Base-by-base conservation (phyloP, 1,140 invertebrate genomes). In the Cyrtorhinus lividipennis region DNA sequence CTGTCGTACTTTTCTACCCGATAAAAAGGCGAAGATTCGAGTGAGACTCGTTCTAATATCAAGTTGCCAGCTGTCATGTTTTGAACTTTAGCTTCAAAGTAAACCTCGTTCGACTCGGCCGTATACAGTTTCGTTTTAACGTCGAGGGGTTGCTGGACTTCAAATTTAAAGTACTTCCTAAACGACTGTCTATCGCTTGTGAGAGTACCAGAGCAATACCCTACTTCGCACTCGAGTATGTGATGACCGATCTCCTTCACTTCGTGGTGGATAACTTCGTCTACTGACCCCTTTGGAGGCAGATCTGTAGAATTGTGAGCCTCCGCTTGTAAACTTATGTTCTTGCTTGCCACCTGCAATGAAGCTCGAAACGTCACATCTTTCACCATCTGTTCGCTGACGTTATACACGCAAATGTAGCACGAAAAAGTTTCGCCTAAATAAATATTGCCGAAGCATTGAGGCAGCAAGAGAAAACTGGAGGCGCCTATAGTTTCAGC, bases 91-190 rank as follows among this genome's bases (percentile, higher is more conserved):
- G 94, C 94, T 77, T 98, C 95, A 66, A 98, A 75, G 75, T 92
- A 98, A 3, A 98, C 90, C 79, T 98, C 94, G 80, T 95, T 92
- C 64, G 88, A 91, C 83, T 86, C 85, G 81, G 97, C 93, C 82
- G 95, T 95, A 72, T 93, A 97, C 75, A 98, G 96, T 72, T 98
- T 98, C 2, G 95, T 98, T 77, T 97, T 95, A 0, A 99, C 93
- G 82, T 99, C 95, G 13, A 98, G 76, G 46, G 95, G 95, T 73
- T 98, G 98, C 64, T 95, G 81, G 0, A 98, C 95, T 82, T 96
- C 90, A 77, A 98, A 98, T 77, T 97, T 98, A 73, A 98, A 99
- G 74, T 95, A 97, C 73, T 97, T 98, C 69, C 89, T 81, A 72
- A 96, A 86, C n/a, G 83, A 86, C 65, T 82, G 79, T 59, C 85